Evolutionary conservation across 1,140 invertebrate species (phyloP).

Genomic region (Eumaeus atala): DNA sequence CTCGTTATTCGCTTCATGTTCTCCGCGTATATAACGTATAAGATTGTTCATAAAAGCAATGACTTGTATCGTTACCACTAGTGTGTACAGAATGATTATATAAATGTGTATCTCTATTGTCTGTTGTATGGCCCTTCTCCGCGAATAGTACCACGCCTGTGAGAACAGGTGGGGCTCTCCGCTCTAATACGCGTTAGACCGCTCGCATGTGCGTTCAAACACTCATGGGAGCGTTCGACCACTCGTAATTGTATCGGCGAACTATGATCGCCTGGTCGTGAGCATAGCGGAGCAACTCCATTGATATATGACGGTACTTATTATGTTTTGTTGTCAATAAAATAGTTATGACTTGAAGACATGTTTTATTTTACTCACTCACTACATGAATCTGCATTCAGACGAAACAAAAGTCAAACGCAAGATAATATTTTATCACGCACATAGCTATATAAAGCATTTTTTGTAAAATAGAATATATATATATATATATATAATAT

Average conservation of each 20-base stretch:
- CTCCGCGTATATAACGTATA: conserved; percentile 17
- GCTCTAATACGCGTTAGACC: too few relatives aligned
- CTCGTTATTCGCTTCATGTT: conserved; percentile 22
- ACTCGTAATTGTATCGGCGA: too few relatives aligned
- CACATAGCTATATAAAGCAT: too few relatives aligned
- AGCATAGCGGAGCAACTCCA: too few relatives aligned
- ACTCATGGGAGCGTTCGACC: background rate
- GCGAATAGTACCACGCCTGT: background rate
- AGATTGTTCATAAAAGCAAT: conserved; percentile 18
- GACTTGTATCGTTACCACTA: conserved; percentile 20
- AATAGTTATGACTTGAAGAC: conserved; percentile 30
- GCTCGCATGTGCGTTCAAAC: background rate
- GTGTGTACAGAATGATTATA: conserved; percentile 15
- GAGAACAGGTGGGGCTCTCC: background rate
- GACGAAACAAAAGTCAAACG: too few relatives aligned
- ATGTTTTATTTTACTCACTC: conserved; percentile 23
- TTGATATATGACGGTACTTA: conserved; percentile 3
- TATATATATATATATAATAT: too few relatives aligned
- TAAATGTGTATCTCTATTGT: conserved; percentile 3
- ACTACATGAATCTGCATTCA: too few relatives aligned
- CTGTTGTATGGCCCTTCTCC: too few relatives aligned
- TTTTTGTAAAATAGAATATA: too few relatives aligned
- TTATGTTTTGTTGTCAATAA: conserved; percentile 53
- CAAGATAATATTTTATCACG: too few relatives aligned
- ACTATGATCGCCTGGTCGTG: background rate